Evolutionary conservation across 2,888 invertebrate genomes (phyloP).

Genomic region (Caenorhabditis doughertyi): DNA sequence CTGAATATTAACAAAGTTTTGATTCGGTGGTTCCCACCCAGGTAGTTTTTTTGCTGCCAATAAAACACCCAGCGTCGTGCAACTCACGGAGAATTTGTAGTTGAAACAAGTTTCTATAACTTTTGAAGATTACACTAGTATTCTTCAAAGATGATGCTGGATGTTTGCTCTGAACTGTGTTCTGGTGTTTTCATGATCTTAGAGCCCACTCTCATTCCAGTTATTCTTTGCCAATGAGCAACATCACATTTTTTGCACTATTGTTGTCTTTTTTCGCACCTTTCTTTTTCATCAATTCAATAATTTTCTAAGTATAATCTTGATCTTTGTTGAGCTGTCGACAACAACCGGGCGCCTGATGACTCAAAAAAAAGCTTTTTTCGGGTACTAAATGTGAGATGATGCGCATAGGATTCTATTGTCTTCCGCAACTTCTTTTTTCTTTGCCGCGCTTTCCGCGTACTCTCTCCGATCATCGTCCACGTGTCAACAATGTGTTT

Average conservation of each 20-base stretch:
- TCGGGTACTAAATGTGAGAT: conserved; percentile 20
- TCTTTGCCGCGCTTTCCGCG: conserved; percentile 22
- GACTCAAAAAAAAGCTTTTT: conserved; percentile 30
- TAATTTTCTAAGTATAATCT: conserved; percentile 16
- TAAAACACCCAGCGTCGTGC: too few relatives aligned
- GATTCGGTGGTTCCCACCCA: too few relatives aligned
- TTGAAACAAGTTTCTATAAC: not conserved
- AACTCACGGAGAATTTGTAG: not conserved
- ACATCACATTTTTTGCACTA: conserved; percentile 21
- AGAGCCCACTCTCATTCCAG: not conserved
- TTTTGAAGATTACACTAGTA: conserved; percentile 1
- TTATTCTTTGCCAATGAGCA: conserved; percentile 14
- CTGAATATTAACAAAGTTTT: too few relatives aligned
- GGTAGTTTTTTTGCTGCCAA: too few relatives aligned
- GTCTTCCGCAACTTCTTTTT: conserved; percentile 43
- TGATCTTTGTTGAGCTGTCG: conserved; percentile 47
- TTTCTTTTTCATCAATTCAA: not conserved
- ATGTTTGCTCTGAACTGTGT: conserved; percentile 17
- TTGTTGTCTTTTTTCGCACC: conserved; percentile 21
- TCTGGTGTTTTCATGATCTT: conserved; percentile 17
- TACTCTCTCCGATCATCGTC: conserved; percentile 55
- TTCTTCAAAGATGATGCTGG: not conserved
- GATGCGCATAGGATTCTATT: conserved; percentile 29
- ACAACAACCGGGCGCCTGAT: conserved; percentile 29
- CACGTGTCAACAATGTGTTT: conserved; percentile 60